These are phyloP conservation scores for Corythoichthys haematopterus DNA, from an alignment of 2,113 vertebrate genomes.

Conservation along the genomic window DNA sequence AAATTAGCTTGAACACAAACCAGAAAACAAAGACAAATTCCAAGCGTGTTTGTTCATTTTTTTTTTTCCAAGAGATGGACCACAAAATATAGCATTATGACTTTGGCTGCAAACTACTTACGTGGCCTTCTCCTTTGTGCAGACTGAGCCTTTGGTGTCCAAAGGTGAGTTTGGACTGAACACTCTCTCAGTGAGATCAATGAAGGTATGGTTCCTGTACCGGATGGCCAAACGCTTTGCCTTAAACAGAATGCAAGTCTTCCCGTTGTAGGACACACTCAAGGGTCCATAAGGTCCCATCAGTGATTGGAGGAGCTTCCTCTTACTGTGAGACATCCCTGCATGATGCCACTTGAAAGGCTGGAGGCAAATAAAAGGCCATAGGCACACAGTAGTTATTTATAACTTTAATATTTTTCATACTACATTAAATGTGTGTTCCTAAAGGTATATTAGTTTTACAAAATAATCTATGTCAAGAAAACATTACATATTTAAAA, in stretches of 20 bases:
- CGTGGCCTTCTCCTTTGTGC: constrained; percentile 85
- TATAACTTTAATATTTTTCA: background rate
- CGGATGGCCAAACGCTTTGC: constrained; percentile 85
- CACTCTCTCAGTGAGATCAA: constrained; percentile 83
- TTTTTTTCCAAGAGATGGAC: background rate
- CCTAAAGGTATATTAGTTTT: too few species aligned
- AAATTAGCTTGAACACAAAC: background rate
- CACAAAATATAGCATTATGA: background rate
- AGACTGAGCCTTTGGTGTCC: constrained; percentile 83
- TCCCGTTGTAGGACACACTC: constrained; percentile 79
- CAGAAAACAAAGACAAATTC: too few species aligned
- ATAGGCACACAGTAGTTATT: background rate
- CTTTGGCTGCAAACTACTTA: constrained; percentile 50
- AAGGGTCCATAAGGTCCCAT: constrained; percentile 76
- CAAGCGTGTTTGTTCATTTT: too few species aligned
- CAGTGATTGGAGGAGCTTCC: constrained; percentile 69
- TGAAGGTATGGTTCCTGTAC: constrained; percentile 83
- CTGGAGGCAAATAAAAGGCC: constrained; percentile 32
- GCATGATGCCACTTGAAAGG: constrained; percentile 72
- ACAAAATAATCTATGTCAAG: too few species aligned
- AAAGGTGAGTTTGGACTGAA: constrained; percentile 77
- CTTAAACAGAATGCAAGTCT: constrained; percentile 91
- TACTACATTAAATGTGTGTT: too few species aligned
- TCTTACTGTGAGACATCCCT: constrained; percentile 66
- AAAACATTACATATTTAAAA: too few species aligned